Evolutionary conservation across 2,797 vertebrate genomes (phyloP), one percentile per base, ranked within the genome.

Genomic region (Avahi laniger): DNA sequence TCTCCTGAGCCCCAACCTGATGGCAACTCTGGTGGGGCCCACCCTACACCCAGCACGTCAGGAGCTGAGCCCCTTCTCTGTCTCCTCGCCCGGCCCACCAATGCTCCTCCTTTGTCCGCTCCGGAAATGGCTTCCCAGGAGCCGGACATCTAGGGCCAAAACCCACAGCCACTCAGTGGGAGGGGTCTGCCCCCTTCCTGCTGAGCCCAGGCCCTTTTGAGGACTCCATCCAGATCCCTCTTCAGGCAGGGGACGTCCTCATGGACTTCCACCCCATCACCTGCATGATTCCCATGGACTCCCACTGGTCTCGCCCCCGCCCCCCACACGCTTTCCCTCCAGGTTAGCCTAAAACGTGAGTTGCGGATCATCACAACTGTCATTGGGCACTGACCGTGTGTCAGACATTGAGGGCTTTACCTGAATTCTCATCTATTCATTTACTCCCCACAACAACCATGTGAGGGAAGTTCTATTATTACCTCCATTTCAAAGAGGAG

Each of bases 201-300:
- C 6, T 11, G 14, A 2, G 33, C 50, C 17, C 38, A n/a, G 52
- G 13, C 43, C 65, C 38, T 80, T 33, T 76, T 30, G 67, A 89
- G 61, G 76, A 57, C 26, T 26, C 78, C 0, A 2, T 82, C 43
- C 12, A 33, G n/a, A 69, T 15, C 52, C 59, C 46, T 65, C 8
- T 43, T 81, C 82, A n/a, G 5, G 79, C 38, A 65, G 1, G 35
- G 41, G 20, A 43, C 4, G 13, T 28, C 35, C 13, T n/a, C 59
- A 15, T 0, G 28, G 57, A 46, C 65, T 18, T 30, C n/a, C 33
- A 65, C 7, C 52, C 57, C 35, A 48, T 65, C 33, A 1, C 4
- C 12, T 0, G 0, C 17, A 4, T 4, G 28, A 35, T 28, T 24
- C 50, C 82, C 48, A 14, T 4, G 30, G n/a, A 14, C 9, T 41